phyloP scores from a whole-genome alignment of 1,140 invertebrate species.

The Kradibia gibbosae region DNA sequence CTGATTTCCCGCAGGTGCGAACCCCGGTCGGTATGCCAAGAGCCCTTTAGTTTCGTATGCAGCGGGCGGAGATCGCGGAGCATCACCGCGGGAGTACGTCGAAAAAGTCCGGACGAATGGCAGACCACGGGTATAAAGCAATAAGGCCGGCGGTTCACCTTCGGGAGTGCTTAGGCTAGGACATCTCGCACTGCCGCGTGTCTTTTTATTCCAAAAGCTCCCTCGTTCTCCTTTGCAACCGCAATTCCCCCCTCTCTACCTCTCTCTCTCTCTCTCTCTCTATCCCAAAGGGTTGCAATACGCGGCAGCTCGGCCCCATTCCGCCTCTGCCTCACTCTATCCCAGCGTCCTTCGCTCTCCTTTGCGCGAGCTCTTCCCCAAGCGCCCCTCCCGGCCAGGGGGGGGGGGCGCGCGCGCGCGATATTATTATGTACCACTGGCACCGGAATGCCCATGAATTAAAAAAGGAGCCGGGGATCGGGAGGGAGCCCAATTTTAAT shows the following conservation, averaged over 20 bases:
- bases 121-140: conserved; percentile 34
- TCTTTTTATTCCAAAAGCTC: not conserved
- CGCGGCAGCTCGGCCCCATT: not conserved
- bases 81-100: conserved; percentile 3
- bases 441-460: conserved; percentile 33
- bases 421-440: conserved; percentile 41
- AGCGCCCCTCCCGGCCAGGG: not conserved
- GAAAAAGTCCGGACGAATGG: not conserved
- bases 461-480: not conserved
- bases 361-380: not conserved
- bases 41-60: not conserved
- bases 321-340: not conserved
- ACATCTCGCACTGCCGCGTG: not conserved
- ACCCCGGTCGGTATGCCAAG: not conserved
- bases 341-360: not conserved
- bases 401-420: not conserved
- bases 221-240: conserved; percentile 1
- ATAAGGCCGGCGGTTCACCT: conserved; percentile 12
- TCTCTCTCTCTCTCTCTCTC: no score
- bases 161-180: conserved; percentile 34
- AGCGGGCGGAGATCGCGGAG: not conserved
- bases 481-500: conserved; percentile 36
- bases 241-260: not conserved
- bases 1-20: conserved; percentile 45
- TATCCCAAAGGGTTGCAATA: no score